phyloP scores from a whole-genome alignment of 2,888 invertebrate genomes.

The Podotricha telesiphe region DNA sequence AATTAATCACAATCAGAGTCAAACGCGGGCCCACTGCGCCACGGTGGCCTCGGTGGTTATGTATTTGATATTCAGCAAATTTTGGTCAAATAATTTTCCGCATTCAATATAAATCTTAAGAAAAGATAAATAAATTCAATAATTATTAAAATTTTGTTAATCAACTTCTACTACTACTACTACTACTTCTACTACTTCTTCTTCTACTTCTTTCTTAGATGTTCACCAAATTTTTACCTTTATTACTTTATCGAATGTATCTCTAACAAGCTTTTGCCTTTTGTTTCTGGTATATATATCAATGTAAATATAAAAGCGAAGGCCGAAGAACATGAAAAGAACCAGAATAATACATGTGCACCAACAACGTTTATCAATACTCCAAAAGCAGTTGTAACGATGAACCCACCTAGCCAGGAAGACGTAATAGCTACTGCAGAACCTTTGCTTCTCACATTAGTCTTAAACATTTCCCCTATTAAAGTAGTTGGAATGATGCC shows the following conservation, averaged over 20 bases:
- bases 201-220: no score
- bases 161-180: no score
- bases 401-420: slow-evolving; percentile 45
- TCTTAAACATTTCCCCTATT: slow-evolving; percentile 48
- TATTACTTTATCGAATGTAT: slow-evolving; percentile 75
- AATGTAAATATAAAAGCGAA: slow-evolving; percentile 85
- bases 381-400: slow-evolving; percentile 44
- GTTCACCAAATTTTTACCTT: no score
- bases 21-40: no score
- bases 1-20: no score
- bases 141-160: no score
- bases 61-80: no score
- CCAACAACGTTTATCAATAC: slow-evolving; percentile 68
- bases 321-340: slow-evolving; percentile 74
- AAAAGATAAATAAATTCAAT: no score
- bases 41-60: no score
- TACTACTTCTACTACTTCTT: no score
- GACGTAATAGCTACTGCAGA: slow-evolving; percentile 42
- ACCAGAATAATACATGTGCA: slow-evolving; percentile 84
- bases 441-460: slow-evolving; percentile 48
- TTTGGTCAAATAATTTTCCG: no score
- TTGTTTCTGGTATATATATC: slow-evolving; percentile 89
- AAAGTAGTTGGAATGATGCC: slow-evolving; percentile 47
- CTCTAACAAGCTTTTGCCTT: slow-evolving; percentile 89
- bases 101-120: no score